Evolutionary conservation across 2,113 vertebrate species (phyloP), one percentile per base, ranked within the genome.

Genomic region (Pongo abelii): DNA sequence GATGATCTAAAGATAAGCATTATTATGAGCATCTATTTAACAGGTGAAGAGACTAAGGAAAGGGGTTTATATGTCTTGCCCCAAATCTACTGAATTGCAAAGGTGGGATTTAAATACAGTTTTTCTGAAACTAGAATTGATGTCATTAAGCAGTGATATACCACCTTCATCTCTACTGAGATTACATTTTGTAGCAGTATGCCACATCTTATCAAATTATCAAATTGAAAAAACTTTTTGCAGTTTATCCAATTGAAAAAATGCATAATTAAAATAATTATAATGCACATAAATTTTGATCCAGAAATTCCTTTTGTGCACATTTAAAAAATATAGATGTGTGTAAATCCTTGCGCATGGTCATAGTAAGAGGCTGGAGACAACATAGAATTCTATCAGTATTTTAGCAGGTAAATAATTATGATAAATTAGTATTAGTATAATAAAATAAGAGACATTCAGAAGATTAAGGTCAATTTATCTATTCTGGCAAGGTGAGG

Each of bases 91-190:
- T 43, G 50, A 86, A 84, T 46, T 92, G 38, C 11, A 40, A n/a
- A 79, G 7, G 12, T 38, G 23, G 12, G 8, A 20, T 43, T 94
- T 89, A n/a, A 89, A 55, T 52, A 10, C 9, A 57, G 16, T 77
- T 40, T 4, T 72, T 86, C 83, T 52, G 38, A 97, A 89, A 72
- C 9, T 30, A 23, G 43, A 57, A 8, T 7, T 5, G 12, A 4
- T 84, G 9, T 12, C 12, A 6, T 9, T 43, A 72, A 72, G 25
- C 4, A 43, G 0, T 50, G 2, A 23, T 61, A 0, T 0, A 1
- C 0, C 25, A 9, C 7, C 9, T 95, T 59, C 25, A 78, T n/a
- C 22, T 40, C 4, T 55, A 6, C 14, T 25, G 7, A 80, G 38
- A 35, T 20, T 55, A 0, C 6, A 50, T 12, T 69, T 67, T 23